Base-by-base conservation (phyloP, 2,113 vertebrate genomes). In the Onychorhynchus coronatus region DNA sequence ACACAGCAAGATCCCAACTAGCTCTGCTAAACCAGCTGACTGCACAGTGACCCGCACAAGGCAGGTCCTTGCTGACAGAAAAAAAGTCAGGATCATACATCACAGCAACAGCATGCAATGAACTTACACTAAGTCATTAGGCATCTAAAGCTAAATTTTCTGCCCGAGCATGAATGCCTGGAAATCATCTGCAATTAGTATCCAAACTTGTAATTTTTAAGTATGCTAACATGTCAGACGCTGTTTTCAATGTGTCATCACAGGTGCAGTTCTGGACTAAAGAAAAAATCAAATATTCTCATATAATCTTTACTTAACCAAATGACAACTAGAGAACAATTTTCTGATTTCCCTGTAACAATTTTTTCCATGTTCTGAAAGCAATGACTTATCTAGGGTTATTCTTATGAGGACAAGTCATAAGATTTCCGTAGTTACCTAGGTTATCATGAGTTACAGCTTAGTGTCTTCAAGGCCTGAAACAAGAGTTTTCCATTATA, bases 351-450 rank as follows among this genome's bases (percentile, higher is more conserved):
- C 22, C 17, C 49, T n/a, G 17, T 11, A 80, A 68, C 25, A 49
- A 4, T 24, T 58, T 39, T 15, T 70, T 23, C 20, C 3, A 33
- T 44, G 6, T 82, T 68, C 41, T 16, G 11, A 90, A 14, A 14
- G 6, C 12, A 35, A 1, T 15, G 14, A 4, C 37, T 59, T 78
- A 23, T 63, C 74, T 8, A 55, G 37, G 7, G 16, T 63, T 52
- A 47, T 16, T 14, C 18, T 77, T 74, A 31, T 8, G 8, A 70
- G 55, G 18, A 63, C 30, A 65, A 9, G 33, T 2, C 2, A 0
- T 37, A 58, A 75, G 13, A 79, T 27, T 82, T 76, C 77, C 70
- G 33, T 9, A 71, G 25, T 50, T 39, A 46, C 0, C 0, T 0
- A 55, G 18, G 27, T 9, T 55, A 85, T 24, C 22, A 33, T 11